phyloP scores from a whole-genome alignment of 2,888 invertebrate genomes.

The Drosophila borealis region DNA sequence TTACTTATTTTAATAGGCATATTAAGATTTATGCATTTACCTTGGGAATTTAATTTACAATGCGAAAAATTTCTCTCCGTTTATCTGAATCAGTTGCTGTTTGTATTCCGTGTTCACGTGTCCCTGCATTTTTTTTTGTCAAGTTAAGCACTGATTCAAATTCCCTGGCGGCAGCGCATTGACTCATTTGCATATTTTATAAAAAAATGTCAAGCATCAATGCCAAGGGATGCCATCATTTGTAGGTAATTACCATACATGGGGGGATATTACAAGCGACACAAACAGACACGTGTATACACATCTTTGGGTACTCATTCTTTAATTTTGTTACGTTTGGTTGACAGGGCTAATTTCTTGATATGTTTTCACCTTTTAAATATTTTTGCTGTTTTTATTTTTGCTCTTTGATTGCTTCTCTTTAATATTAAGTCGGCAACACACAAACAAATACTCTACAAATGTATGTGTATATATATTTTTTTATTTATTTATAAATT shows the following conservation, averaged over 20 bases:
- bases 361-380: constrained; percentile 59
- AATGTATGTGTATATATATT: constrained; percentile 59
- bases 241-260: constrained; percentile 47
- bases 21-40: constrained; percentile 64
- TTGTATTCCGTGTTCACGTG: constrained; percentile 17
- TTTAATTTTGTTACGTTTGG: constrained; percentile 21
- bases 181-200: constrained; percentile 56
- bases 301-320: constrained; percentile 1
- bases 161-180: constrained; percentile 37
- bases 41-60: constrained; percentile 69
- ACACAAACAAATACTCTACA: constrained; percentile 14
- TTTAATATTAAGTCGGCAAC: constrained; percentile 5
- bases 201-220: constrained; percentile 47
- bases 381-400: constrained; percentile 32
- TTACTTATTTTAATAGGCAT: constrained; percentile 54
- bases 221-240: constrained; percentile 52
- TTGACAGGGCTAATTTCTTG: constrained; percentile 59
- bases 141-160: constrained; percentile 23
- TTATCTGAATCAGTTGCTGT: constrained; percentile 29
- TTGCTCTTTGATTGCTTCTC: constrained; percentile 10
- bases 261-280: background rate
- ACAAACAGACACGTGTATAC: constrained; percentile 13
- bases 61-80: constrained; percentile 28
- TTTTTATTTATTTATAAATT: constrained; percentile 75
- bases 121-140: constrained; percentile 16